phyloP scores from a whole-genome alignment of 2,888 invertebrate species.

The Heteromurus nitidus region DNA sequence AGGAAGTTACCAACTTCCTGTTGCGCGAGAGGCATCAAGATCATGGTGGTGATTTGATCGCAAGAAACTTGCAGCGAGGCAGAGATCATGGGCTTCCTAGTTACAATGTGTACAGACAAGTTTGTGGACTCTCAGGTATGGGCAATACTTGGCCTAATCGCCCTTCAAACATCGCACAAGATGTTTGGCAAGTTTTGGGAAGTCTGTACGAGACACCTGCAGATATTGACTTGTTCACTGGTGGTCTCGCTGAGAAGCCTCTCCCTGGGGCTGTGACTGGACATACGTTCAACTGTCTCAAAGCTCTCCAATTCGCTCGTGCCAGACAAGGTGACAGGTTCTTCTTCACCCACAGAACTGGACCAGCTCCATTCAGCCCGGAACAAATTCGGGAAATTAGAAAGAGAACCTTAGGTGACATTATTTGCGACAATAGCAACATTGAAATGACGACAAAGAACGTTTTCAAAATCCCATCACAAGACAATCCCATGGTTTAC shows the following conservation, averaged over 20 bases:
- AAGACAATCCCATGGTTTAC: slow-evolving; percentile 70
- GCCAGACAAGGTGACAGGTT: slow-evolving; percentile 71
- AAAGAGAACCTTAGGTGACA: slow-evolving; percentile 69
- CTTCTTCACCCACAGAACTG: slow-evolving; percentile 69
- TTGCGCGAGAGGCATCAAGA: slow-evolving; percentile 64
- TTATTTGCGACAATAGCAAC: slow-evolving; percentile 71
- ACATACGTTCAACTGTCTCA: slow-evolving; percentile 89
- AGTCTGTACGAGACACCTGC: slow-evolving; percentile 70
- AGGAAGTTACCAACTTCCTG: slow-evolving; percentile 72
- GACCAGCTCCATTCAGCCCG: slow-evolving; percentile 65
- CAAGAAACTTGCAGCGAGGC: slow-evolving; percentile 68
- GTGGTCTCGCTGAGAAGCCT: slow-evolving; percentile 88
- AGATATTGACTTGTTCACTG: slow-evolving; percentile 91
- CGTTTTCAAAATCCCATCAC: slow-evolving; percentile 71
- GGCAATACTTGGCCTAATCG: slow-evolving; percentile 66
- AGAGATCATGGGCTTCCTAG: slow-evolving; percentile 70
- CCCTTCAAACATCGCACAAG: slow-evolving; percentile 70
- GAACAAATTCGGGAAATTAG: slow-evolving; percentile 71
- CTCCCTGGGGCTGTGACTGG: slow-evolving; percentile 89
- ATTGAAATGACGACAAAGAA: slow-evolving; percentile 70
- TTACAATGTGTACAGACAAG: slow-evolving; percentile 70
- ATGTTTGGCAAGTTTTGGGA: slow-evolving; percentile 70
- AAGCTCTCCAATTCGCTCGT: slow-evolving; percentile 75
- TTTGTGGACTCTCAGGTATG: slow-evolving; percentile 68
- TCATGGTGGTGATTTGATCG: slow-evolving; percentile 71